Percentiles rank a stretch among this genome's conserved stretches.
Evolutionary conservation across 2,797 vertebrate species (phyloP).

Genomic region (Bothrops alternatus): DNA sequence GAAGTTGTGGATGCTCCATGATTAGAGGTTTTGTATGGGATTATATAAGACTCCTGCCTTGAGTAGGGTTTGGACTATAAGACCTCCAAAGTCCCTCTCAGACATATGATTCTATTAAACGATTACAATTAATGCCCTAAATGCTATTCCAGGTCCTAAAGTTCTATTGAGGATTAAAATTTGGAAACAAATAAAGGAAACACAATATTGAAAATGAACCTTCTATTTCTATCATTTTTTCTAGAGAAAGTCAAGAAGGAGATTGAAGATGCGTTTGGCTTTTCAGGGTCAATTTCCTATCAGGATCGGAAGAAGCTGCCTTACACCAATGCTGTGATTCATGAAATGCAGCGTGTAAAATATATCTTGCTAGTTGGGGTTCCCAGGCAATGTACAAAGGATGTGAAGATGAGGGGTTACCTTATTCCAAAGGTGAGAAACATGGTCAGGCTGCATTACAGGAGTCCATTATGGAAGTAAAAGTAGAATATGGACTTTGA

Average conservation of each 20-base stretch:
- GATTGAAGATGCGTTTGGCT: not conserved
- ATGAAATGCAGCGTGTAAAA: not conserved
- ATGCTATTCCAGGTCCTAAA: too few relatives aligned
- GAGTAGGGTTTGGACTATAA: too few relatives aligned
- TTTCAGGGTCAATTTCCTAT: not conserved
- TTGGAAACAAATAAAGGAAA: too few relatives aligned
- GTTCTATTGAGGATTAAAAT: too few relatives aligned
- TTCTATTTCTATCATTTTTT: not conserved
- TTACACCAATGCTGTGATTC: not conserved
- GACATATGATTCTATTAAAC: too few relatives aligned
- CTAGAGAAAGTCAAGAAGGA: not conserved
- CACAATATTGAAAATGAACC: too few relatives aligned
- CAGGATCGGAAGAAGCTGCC: not conserved
- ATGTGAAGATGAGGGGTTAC: not conserved
- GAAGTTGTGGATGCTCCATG: not conserved
- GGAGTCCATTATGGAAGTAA: not conserved
- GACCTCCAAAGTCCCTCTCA: too few relatives aligned
- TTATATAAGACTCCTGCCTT: too few relatives aligned
- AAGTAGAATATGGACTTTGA: too few relatives aligned
- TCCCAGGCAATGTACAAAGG: not conserved
- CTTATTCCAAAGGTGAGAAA: constrained; percentile 4
- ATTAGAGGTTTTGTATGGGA: too few relatives aligned
- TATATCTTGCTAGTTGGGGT: not conserved
- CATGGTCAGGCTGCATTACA: not conserved
- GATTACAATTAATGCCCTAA: too few relatives aligned